These are phyloP conservation scores for Phalloptychus januarius DNA, from an alignment of 2,797 vertebrate species.

Conservation along the genomic window DNA sequence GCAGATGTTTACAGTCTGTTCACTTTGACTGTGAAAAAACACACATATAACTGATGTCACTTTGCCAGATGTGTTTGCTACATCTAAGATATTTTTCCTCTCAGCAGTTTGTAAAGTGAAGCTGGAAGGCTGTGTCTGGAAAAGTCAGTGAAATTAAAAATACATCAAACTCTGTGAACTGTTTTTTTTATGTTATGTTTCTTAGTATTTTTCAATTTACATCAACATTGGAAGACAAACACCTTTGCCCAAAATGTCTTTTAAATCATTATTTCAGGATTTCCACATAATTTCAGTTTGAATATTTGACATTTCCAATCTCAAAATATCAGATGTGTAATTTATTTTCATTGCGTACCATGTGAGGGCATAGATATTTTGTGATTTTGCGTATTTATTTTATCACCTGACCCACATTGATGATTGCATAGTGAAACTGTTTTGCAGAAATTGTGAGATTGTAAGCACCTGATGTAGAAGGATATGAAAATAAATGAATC, in stretches of 20 bases:
- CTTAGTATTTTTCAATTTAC: neutral
- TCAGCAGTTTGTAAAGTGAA: neutral
- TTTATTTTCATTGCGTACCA: neutral
- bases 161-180: neutral
- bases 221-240: neutral
- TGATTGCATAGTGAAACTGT: neutral
- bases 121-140: neutral
- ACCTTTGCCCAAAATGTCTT: neutral
- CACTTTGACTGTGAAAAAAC: too few relatives aligned
- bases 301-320: neutral
- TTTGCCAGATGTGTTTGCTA: conserved; percentile 23
- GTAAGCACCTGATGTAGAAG: neutral
- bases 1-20: too few relatives aligned
- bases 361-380: neutral
- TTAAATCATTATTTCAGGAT: neutral
- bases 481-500: neutral
- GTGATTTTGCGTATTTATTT: neutral
- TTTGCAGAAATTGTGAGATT: neutral
- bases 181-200: neutral
- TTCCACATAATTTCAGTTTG: neutral
- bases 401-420: neutral
- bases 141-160: neutral
- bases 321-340: neutral
- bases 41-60: conserved; percentile 27
- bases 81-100: neutral